phyloP scores from a whole-genome alignment of 2,113 vertebrate genomes.

The Salminus brasiliensis region DNA sequence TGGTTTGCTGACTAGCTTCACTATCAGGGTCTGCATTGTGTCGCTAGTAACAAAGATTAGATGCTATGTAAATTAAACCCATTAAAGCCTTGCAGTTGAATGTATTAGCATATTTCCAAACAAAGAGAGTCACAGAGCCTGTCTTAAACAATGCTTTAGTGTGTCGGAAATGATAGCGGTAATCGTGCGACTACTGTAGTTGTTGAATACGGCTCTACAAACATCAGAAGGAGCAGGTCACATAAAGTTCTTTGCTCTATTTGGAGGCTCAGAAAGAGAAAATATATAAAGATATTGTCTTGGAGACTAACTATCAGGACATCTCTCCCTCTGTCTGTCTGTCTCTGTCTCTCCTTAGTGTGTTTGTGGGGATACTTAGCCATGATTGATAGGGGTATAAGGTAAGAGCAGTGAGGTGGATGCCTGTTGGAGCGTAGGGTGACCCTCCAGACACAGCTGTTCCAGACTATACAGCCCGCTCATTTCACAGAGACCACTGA shows the following conservation, averaged over 20 bases:
- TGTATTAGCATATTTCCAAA: conserved; percentile 18
- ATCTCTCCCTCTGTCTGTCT: conserved; percentile 1
- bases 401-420: background rate
- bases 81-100: conserved; percentile 44
- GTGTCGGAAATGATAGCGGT: background rate
- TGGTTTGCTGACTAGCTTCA: conserved; percentile 5
- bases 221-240: background rate
- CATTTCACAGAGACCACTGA: conserved; percentile 39
- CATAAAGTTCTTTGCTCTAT: background rate
- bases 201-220: background rate
- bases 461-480: conserved; percentile 21
- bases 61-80: conserved; percentile 40
- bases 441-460: conserved; percentile 18
- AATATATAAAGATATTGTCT: background rate
- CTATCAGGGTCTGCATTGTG: conserved; percentile 12
- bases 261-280: background rate
- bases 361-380: background rate
- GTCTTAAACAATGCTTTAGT: conserved; percentile 13
- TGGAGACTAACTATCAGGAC: background rate
- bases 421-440: background rate
- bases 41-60: conserved; percentile 49
- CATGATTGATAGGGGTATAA: background rate
- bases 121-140: background rate
- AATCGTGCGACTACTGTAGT: background rate
- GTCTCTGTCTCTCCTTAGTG: background rate